A percentile compares a stretch with the other conserved stretches of the same genome.
Evolutionary conservation across 2,113 vertebrate species (phyloP).

Genomic region (Petrocephalus microphthalmus): DNA sequence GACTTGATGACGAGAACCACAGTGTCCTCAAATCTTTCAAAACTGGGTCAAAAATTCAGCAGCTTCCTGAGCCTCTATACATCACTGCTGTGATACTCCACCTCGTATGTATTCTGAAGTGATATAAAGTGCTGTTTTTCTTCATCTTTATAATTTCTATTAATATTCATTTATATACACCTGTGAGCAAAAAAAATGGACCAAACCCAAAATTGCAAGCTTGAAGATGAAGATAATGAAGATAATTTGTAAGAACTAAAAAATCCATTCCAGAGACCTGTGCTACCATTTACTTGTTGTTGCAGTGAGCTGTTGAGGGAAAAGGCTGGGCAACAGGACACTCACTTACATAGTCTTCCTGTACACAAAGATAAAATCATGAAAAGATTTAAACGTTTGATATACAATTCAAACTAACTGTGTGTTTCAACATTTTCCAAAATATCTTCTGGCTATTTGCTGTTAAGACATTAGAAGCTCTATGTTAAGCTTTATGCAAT

Average conservation of each 20-base stretch:
- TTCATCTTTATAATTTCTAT: not conserved
- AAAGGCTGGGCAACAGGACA: not conserved
- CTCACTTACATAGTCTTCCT: not conserved
- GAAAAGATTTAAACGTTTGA: not conserved
- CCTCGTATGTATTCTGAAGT: not conserved
- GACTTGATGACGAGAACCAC: conserved; percentile 10
- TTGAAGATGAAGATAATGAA: not conserved
- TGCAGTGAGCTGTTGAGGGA: not conserved
- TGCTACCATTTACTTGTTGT: not conserved
- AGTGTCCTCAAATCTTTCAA: conserved; percentile 10
- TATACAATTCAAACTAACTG: not conserved
- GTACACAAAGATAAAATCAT: not conserved
- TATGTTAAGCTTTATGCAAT: not conserved
- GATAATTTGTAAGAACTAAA: not conserved
- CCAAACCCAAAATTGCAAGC: not conserved
- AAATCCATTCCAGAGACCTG: not conserved
- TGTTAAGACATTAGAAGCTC: not conserved
- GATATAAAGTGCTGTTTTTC: not conserved
- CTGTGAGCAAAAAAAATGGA: not conserved
- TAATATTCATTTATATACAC: not conserved
- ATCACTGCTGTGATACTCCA: not conserved
- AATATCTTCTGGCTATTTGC: not conserved
- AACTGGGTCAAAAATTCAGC: conserved; percentile 20
- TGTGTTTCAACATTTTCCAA: not conserved
- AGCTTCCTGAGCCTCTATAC: not conserved